Evolutionary conservation across 2,797 vertebrate genomes (phyloP).

Genomic region (Enteromius viviparus): DNA sequence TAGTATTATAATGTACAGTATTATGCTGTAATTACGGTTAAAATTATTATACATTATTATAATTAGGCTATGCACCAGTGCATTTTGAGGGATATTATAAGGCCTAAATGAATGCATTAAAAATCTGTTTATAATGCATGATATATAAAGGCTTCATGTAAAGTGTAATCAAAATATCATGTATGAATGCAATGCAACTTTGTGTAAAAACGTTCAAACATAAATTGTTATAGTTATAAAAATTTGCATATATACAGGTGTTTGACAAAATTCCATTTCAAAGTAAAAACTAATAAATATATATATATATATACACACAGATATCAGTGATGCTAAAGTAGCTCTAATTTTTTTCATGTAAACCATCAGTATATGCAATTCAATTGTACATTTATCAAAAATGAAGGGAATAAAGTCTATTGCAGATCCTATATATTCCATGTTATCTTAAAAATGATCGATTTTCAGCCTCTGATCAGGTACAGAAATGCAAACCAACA

Average conservation of each 20-base stretch:
- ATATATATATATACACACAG: no score
- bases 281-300: no score
- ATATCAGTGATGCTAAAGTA: not conserved
- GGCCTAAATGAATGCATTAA: not conserved
- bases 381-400: not conserved
- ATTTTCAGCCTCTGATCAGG: not conserved
- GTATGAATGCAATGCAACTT: not conserved
- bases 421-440: not conserved
- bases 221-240: no score
- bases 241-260: no score
- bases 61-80: not conserved
- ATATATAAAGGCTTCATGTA: not conserved
- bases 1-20: not conserved
- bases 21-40: not conserved
- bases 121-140: not conserved
- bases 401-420: not conserved
- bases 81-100: not conserved
- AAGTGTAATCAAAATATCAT: not conserved
- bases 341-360: not conserved
- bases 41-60: not conserved
- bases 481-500: not conserved
- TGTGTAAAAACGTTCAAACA: not conserved
- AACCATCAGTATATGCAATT: not conserved
- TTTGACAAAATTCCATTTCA: no score
- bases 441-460: not conserved